Evolutionary conservation across 2,797 vertebrate genomes (phyloP), one percentile per base, ranked within the genome.

Genomic region (Chiroxiphia lanceolata): DNA sequence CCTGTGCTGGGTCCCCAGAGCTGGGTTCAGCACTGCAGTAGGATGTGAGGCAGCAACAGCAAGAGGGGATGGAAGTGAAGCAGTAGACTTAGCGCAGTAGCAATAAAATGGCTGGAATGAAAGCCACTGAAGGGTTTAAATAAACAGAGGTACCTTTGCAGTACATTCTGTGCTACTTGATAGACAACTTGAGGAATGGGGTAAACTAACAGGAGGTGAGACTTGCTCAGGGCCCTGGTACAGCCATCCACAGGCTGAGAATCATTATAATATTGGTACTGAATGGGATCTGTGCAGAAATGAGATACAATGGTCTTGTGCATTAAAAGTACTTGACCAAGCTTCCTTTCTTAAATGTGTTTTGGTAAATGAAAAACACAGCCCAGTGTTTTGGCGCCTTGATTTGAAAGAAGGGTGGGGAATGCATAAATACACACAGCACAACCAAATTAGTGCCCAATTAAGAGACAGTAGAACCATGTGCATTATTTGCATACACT

Each of bases 181-280:
- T 6, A 61, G 72, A 83, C 29, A 76, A 11, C 65, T 5, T 65
- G 67, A 50, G 44, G 25, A 61, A 87, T 16, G 9, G 65, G 4
- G 36, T 34, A 56, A 53, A 13, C 13, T 47, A n/a, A 51, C 15
- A 60, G 36, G 17, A 50, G 4, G 1, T 19, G 15, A 6, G 27
- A 59, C 40, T 23, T 81, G 18, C 29, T 76, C 25, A 34, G 59
- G 9, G 8, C 9, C 18, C 29, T 44, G 7, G 4, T 22, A 29
- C 3, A 7, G 8, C 57, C 77, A 31, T 23, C 4, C 20, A 13
- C 15, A 25, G 0, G 1, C 2, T 40, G 12, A 78, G 13, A 27
- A 54, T 63, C 17, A 20, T 54, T 70, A 8, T 21, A 56, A 18
- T 67, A 33, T 9, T 48, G 16, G 3, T 47, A 56, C 44, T 51